Conservation (phyloP, 2,113 vertebrate species). For the Salvator merianae region DNA sequence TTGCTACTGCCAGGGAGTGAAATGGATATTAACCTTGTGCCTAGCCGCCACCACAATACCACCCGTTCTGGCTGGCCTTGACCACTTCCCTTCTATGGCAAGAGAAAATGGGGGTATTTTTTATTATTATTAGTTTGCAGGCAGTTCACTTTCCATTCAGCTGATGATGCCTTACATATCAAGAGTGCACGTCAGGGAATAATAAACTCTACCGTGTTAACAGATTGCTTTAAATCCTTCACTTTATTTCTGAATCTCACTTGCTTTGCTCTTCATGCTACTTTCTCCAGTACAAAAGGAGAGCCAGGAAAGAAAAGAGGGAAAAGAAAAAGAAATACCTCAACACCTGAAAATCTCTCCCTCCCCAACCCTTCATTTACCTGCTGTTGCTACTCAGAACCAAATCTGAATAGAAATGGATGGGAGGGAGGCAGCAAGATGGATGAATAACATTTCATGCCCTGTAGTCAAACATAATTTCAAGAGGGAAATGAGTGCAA, state of each 20-base stretch:
- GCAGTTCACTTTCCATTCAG: background rate
- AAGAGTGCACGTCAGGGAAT: accelerated
- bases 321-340: constrained; percentile 29
- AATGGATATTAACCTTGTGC: constrained; percentile 66
- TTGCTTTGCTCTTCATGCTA: constrained; percentile 68
- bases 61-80: constrained; percentile 54
- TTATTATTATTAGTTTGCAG: background rate
- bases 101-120: background rate
- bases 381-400: constrained; percentile 44
- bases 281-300: constrained; percentile 58
- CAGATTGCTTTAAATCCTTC: constrained; percentile 15
- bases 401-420: constrained; percentile 51
- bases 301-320: background rate
- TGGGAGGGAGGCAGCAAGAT: constrained; percentile 52
- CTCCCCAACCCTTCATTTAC: constrained; percentile 34
- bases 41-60: constrained; percentile 40
- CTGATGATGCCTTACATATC: background rate
- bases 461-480: constrained; percentile 61
- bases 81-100: background rate
- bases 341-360: constrained; percentile 43
- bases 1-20: constrained; percentile 70
- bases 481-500: constrained; percentile 50
- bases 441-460: constrained; percentile 57
- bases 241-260: constrained; percentile 55
- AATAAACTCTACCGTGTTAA: constrained; percentile 27